Conservation (phyloP, 2,888 invertebrate species). For the Poecilus cupreus region DNA sequence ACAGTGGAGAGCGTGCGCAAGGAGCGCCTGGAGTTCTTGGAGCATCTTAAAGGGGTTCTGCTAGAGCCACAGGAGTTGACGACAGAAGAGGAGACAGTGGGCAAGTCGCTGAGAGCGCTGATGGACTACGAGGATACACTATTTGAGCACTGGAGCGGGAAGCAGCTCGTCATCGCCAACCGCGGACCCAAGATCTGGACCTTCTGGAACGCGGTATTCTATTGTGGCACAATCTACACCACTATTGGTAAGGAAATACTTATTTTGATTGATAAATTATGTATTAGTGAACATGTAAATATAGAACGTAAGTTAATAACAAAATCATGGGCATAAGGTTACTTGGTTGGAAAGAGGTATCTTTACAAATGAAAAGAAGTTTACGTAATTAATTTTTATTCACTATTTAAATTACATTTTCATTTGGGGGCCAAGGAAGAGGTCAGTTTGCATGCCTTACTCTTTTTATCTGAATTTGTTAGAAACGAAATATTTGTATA, state of each 20-base stretch:
- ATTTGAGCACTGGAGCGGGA: slow-evolving; percentile 68
- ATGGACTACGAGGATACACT: slow-evolving; percentile 76
- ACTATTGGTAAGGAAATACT: slow-evolving; percentile 83
- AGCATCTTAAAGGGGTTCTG: slow-evolving; percentile 67
- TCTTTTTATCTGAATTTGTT: no score
- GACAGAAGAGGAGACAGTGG: slow-evolving; percentile 73
- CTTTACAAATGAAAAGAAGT: no score
- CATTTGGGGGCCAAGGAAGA: no score
- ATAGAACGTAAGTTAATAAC: no score
- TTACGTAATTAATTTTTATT: no score
- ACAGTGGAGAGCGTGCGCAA: slow-evolving; percentile 66
- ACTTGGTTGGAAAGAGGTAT: no score
- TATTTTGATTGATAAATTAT: not conserved
- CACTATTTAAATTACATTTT: no score
- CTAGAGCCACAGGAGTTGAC: slow-evolving; percentile 65
- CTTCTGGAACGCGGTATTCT: slow-evolving; percentile 91
- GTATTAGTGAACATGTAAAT: no score
- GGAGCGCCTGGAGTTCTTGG: slow-evolving; percentile 64
- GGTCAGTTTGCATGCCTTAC: no score
- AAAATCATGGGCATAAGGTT: no score
- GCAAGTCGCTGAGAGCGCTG: slow-evolving; percentile 73
- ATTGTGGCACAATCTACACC: slow-evolving; percentile 90
- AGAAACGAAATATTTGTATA: no score
- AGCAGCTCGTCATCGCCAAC: slow-evolving; percentile 67
- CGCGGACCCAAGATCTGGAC: slow-evolving; percentile 80